Percentiles rank a stretch among this genome's conserved stretches.
These are phyloP conservation scores for Halictus quadricinctus DNA, from an alignment of 2,888 invertebrate genomes.

Conservation along the genomic window DNA sequence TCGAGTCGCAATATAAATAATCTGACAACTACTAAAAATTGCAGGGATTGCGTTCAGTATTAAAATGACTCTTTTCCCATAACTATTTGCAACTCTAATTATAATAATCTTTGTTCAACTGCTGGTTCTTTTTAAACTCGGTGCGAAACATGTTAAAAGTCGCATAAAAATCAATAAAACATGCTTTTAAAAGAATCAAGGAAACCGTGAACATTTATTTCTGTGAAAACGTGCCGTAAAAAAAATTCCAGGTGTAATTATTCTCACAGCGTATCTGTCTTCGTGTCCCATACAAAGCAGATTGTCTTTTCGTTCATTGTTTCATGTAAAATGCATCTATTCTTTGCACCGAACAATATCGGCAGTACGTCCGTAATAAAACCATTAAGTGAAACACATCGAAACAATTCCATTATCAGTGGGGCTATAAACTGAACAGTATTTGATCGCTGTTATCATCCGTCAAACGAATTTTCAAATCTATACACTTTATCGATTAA, in stretches of 20 bases:
- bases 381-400: conserved; percentile 25
- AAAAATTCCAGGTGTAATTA: no score
- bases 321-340: not conserved
- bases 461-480: conserved; percentile 6
- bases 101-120: no score
- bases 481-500: conserved; percentile 1
- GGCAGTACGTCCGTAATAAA: not conserved
- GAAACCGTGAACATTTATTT: no score
- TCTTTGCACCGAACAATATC: not conserved
- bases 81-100: no score
- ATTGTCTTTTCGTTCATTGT: not conserved
- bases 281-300: not conserved
- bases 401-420: conserved; percentile 27
- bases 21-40: not conserved
- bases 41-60: no score
- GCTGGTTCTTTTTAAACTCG: no score
- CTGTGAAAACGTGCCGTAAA: no score
- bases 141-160: no score
- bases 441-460: conserved; percentile 34
- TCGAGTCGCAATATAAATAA: not conserved
- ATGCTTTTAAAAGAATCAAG: no score
- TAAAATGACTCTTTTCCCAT: no score
- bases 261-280: not conserved
- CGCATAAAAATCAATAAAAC: no score
- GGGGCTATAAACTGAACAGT: conserved; percentile 39